These are phyloP conservation scores for Spea hammondii DNA, from an alignment of 2,797 vertebrate species.

Conservation along the genomic window DNA sequence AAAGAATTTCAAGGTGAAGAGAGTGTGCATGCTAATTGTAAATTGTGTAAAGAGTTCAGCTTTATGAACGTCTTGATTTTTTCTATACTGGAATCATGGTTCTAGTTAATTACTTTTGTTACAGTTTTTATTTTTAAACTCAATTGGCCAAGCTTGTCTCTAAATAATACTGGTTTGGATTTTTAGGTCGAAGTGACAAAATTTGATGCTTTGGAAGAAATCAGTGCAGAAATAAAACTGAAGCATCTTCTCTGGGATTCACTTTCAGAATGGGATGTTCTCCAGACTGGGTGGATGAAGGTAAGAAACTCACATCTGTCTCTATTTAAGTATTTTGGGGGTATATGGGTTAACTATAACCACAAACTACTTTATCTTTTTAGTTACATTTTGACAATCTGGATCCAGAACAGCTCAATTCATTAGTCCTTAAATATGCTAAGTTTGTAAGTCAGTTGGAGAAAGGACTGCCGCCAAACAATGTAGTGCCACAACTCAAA, in stretches of 20 bases:
- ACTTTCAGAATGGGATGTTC: constrained; percentile 73
- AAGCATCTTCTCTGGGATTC: constrained; percentile 81
- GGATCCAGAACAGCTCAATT: constrained; percentile 73
- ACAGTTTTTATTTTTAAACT: too few relatives aligned
- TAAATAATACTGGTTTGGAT: constrained; percentile 1
- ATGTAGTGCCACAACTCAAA: constrained; percentile 73
- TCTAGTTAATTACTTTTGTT: too few relatives aligned
- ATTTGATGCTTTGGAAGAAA: constrained; percentile 75
- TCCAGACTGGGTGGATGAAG: constrained; percentile 73
- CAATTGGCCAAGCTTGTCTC: too few relatives aligned
- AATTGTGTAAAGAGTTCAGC: too few relatives aligned
- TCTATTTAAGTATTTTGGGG: neutral
- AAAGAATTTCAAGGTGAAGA: constrained; percentile 81
- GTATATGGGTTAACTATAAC: neutral
- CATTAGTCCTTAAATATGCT: constrained; percentile 74
- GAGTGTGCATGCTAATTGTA: neutral
- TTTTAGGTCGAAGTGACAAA: constrained; percentile 79
- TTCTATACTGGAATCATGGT: too few relatives aligned
- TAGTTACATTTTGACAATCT: constrained; percentile 62
- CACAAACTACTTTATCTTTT: neutral
- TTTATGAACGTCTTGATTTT: too few relatives aligned
- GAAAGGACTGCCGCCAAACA: constrained; percentile 79
- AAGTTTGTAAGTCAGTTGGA: constrained; percentile 79
- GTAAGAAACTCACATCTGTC: constrained; percentile 56
- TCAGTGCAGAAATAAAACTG: constrained; percentile 72